Evolutionary conservation across 2,113 vertebrate genomes (phyloP).

Genomic region (Hemibagrus wyckioides): DNA sequence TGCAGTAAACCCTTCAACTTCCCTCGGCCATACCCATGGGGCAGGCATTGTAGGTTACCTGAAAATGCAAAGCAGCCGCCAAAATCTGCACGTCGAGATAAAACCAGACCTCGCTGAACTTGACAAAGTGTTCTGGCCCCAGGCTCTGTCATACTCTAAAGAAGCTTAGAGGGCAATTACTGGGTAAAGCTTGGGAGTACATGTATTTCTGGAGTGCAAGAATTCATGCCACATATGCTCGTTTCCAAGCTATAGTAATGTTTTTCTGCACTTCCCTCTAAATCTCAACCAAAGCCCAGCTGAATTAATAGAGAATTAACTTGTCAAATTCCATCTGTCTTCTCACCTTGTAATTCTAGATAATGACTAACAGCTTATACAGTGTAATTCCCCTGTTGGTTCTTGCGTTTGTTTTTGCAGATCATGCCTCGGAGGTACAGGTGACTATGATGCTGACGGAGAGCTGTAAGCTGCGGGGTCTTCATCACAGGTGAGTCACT

Average conservation of each 20-base stretch:
- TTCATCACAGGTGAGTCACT: conserved; percentile 90
- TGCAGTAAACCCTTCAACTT: conserved; percentile 59
- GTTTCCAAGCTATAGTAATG: not conserved
- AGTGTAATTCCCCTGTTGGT: not conserved
- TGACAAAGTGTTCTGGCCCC: conserved; percentile 55
- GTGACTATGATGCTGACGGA: conserved; percentile 99
- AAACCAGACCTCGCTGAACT: conserved; percentile 64
- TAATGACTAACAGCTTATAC: not conserved
- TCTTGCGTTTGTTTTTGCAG: conserved; percentile 65
- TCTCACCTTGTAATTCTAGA: not conserved
- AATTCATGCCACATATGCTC: not conserved
- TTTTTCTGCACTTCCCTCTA: not conserved
- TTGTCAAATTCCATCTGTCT: conserved; percentile 21
- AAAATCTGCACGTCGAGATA: conserved; percentile 76
- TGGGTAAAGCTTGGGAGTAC: not conserved
- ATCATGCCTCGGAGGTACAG: conserved; percentile 96
- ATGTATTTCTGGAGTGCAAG: not conserved
- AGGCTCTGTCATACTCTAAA: conserved; percentile 19
- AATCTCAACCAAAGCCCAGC: conserved; percentile 4
- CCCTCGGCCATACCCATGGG: conserved; percentile 60
- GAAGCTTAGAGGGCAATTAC: not conserved
- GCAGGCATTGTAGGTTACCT: conserved; percentile 78
- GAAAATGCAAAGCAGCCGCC: conserved; percentile 70
- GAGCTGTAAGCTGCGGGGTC: conserved; percentile 95
- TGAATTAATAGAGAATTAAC: not conserved